Evolutionary conservation across 1,140 invertebrate genomes (phyloP), one percentile per base, ranked within the genome.

Genomic region (Magallana gigas): DNA sequence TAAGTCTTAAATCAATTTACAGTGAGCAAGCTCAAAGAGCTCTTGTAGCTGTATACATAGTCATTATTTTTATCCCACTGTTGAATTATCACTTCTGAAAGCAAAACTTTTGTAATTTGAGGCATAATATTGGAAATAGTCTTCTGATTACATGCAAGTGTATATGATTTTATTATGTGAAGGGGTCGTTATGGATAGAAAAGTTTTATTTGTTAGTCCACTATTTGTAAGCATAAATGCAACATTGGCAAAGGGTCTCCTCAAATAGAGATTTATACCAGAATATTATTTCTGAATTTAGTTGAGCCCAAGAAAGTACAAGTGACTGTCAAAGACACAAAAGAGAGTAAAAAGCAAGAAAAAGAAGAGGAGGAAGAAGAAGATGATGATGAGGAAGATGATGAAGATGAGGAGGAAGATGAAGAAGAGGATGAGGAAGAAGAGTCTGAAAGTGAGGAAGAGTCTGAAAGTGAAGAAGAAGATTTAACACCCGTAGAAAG

Each of bases 401-500:
- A 90, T 71, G 90, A 90, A 48, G 90, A 90, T 1, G 92, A 92
- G 83, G 93, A 93, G 83, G 90, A 90, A 11, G 89, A 90, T 14
- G 90, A 90, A 60, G 91, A 91, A 29, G 92, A 90, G 56, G 90
- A 91, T 58, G 88, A 91, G 36, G 87, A 90, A 9, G 91, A 91
- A 5, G 86, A 91, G 6, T 89, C 90, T 81, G 90, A 90, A 8
- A 88, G 87, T 58, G 90, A 92, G 76, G 91, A 91, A 57, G 91
- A 91, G 56, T 86, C 84, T 84, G 90, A 90, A 48, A 84, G 86
- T 18, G 90, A 91, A 23, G 93, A 93, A 18, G 92, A 92, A 84
- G 92, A 92, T 11, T 58, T 96, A 93, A 96, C 96, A 5, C 96
- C 96, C 90, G 96, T 96, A 0, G 96, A 97, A 90, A 96, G 95